A percentile compares a stretch with the other conserved stretches of the same genome.
Evolutionary conservation across 2,797 vertebrate genomes (phyloP).

Genomic region (Potorous gilbertii): DNA sequence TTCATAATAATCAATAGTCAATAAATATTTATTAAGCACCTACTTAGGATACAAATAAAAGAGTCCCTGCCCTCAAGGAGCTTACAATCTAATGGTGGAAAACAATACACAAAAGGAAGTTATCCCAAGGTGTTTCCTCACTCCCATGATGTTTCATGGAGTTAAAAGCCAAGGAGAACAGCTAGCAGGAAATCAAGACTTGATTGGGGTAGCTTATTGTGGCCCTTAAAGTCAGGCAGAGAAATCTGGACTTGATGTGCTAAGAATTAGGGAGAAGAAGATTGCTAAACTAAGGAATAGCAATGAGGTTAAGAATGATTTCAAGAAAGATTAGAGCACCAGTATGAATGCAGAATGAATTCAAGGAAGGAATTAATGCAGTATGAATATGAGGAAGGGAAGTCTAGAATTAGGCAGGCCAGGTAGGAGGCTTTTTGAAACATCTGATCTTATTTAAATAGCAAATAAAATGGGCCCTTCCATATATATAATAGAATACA

Average conservation of each 20-base stretch:
- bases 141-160: not conserved
- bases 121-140: not conserved
- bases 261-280: not conserved
- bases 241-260: not conserved
- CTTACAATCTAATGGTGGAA: not conserved
- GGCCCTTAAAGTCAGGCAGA: not conserved
- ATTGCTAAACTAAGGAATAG: not conserved
- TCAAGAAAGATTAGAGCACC: not conserved
- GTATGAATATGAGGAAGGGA: not conserved
- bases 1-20: not conserved
- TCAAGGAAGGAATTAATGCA: no score
- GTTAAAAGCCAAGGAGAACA: not conserved
- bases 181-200: not conserved
- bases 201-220: not conserved
- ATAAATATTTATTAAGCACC: not conserved
- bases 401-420: not conserved
- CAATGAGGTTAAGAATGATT: not conserved
- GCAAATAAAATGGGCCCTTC: not conserved
- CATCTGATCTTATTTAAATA: not conserved
- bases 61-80: not conserved
- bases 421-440: not conserved
- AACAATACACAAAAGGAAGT: not conserved
- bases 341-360: not conserved
- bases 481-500: not conserved
- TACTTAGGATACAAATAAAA: not conserved